phyloP scores from a whole-genome alignment of 2,113 vertebrate species.

The Cheilinus undulatus region DNA sequence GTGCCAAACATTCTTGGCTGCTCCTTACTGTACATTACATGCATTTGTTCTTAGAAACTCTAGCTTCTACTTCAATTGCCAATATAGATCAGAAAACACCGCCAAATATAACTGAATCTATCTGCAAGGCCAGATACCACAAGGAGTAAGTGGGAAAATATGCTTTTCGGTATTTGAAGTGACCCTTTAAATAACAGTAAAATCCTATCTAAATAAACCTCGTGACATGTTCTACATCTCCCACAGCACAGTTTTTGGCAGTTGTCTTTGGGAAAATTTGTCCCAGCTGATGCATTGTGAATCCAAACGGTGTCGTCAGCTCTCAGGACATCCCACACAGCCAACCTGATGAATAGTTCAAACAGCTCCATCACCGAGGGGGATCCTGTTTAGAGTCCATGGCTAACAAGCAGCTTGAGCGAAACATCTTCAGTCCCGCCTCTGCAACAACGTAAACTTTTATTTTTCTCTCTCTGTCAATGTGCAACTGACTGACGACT shows the following conservation, averaged over 20 bases:
- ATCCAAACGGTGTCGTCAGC: conserved; percentile 30
- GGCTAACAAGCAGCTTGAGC: conserved; percentile 67
- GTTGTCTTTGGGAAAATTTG: conserved; percentile 24
- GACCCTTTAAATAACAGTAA: conserved; percentile 36
- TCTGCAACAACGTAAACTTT: conserved; percentile 64
- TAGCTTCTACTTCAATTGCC: background rate
- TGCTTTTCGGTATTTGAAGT: conserved; percentile 36
- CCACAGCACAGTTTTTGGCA: conserved; percentile 16
- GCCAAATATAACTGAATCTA: conserved; percentile 28
- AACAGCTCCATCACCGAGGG: conserved; percentile 35
- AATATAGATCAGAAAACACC: conserved; percentile 10
- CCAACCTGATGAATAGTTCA: conserved; percentile 29
- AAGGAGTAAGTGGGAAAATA: conserved; percentile 32
- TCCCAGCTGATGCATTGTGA: conserved; percentile 11
- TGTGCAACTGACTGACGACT: conserved; percentile 67
- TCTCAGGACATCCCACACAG: conserved; percentile 58
- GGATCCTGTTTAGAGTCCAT: conserved; percentile 49
- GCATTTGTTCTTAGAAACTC: background rate
- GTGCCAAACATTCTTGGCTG: conserved; percentile 9
- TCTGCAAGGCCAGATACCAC: background rate
- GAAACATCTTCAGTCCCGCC: conserved; percentile 51
- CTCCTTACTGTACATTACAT: conserved; percentile 3
- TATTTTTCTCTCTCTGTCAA: conserved; percentile 65
- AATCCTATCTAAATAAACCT: conserved; percentile 40
- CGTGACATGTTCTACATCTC: conserved; percentile 14